Evolutionary conservation across 2,888 invertebrate genomes (phyloP), one percentile per base, ranked within the genome.

Genomic region (Heliconius ethilla): DNA sequence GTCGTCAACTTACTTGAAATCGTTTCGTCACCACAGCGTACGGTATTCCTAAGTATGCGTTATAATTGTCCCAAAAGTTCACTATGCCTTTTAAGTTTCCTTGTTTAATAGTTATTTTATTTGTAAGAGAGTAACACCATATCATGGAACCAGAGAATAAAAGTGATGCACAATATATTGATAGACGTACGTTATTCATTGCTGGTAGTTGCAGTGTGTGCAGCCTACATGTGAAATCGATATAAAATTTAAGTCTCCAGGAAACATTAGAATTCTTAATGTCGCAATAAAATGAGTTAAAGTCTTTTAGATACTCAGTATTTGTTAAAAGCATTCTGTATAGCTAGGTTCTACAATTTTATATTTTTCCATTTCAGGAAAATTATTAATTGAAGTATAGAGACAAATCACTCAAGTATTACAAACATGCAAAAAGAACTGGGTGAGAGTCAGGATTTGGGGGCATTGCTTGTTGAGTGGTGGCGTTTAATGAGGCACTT

Each of bases 1-100:
- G n/a, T n/a, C n/a, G n/a, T n/a, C n/a, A 79, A 73, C 65, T 51
- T 40, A 67, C 67, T n/a, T 67, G 66, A 25, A 67, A 67, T 15
- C 37, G n/a, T 15, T 67, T 67, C 37, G 37, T 67, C 13, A 67
- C 67, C 3, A 40, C 67, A 40, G 67, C 67, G 25, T 67, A 40
- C 25, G 67, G 67, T 40, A 67, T 67, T 9, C 37, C 67, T 25
- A 67, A 67, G 6, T 40, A 67, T n/a, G 67, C 67, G 9, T 67
- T 67, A 67, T 40, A 67, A 15, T 67, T 67, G 25, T 25, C 37
- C 67, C 67, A n/a, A 67, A 40, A 25, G n/a, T 67, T 37, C 18
- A 67, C 33, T 22, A 37, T 37, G 4, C 66, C 66, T 22, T n/a
- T 67, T n/a, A 67, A 37, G 10, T 11, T 37, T n/a, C 66, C 66